Base-by-base conservation (phyloP, 2,888 invertebrate genomes). In the Nomada ruficornis region DNA sequence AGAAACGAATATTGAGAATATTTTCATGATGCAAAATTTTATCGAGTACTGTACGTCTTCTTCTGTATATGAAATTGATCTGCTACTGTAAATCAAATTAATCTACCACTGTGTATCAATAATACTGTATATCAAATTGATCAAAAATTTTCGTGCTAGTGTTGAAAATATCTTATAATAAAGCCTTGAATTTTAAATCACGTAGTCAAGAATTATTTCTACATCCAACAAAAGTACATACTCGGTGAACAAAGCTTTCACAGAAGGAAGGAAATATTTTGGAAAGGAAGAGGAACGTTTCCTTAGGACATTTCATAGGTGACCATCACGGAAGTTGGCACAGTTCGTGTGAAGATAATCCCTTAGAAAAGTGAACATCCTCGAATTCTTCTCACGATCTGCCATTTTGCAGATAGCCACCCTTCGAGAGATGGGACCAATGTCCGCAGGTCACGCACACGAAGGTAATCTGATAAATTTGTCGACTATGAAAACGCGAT, bases 401-500 rank as follows among this genome's bases (percentile, higher is more conserved):
- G 86, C 80, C 84, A 77, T 67, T 36, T 82, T 63, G 72, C 86
- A 86, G 68, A 36, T 63, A 67, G 52, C 57, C 72, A 59, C 73
- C 67, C 73, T 71, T 59, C 55, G 57, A 69, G 74, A 65, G 65
- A 67, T 3, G 47, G 47, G 47, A 78, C 20, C 67, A 18, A 54
- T 20, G 60, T 55, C 64, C 44, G 65, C 57, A 81, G 42, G 42
- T 47, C 59, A 65, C 73, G 62, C 64, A 70, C 68, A 62, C 62
- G 59, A 57, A 44, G n/a, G n/a, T 69, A 73, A 67, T 68, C 73
- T 26, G 64, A 36, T 47, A 54, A 64, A 82, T 63, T 72, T 69
- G 63, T 77, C 77, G 76, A 78, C 81, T 63, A 68, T 82, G 86
- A 88, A 74, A 83, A 84, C 87, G 87, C 83, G 76, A 71, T 59